These are phyloP conservation scores for Drosophila cognata DNA, from an alignment of 2,888 invertebrate genomes.

Conservation along the genomic window DNA sequence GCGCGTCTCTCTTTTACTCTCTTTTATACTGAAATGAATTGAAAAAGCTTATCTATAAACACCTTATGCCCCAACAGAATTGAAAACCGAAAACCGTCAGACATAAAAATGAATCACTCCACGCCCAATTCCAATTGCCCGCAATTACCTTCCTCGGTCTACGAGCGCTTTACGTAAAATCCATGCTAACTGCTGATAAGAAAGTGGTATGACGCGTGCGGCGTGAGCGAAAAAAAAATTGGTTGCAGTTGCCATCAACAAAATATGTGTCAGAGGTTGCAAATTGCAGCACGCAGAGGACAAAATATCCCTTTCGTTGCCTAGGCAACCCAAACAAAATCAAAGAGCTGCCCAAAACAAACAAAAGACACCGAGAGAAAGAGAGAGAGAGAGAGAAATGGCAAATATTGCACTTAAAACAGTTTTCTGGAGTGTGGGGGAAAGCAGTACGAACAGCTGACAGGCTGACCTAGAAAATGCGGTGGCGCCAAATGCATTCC, in stretches of 20 bases:
- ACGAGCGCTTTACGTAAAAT: conserved; percentile 47
- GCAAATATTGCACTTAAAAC: conserved; percentile 11
- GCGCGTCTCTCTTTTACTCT: neutral
- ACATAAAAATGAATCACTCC: conserved; percentile 57
- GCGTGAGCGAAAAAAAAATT: neutral
- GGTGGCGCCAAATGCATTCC: conserved; percentile 22
- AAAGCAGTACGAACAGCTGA: conserved; percentile 45
- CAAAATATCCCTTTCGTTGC: conserved; percentile 28
- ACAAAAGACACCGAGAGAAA: neutral
- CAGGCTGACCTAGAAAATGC: conserved; percentile 49
- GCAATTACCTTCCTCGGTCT: conserved; percentile 32
- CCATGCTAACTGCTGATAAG: conserved; percentile 49
- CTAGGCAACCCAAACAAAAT: conserved; percentile 30
- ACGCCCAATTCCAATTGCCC: conserved; percentile 27
- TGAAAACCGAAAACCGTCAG: conserved; percentile 3
- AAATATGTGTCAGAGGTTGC: conserved; percentile 15
- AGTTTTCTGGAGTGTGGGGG: neutral
- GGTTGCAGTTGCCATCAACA: conserved; percentile 13
- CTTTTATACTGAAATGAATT: neutral
- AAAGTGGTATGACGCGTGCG: conserved; percentile 20
- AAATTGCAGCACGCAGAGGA: conserved; percentile 15
- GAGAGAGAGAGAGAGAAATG: neutral
- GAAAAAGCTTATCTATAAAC: conserved; percentile 33
- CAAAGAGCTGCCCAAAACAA: conserved; percentile 37
- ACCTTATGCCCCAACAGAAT: conserved; percentile 13